phyloP scores from a whole-genome alignment of 2,888 invertebrate genomes.

The Ornithoptera alexandrae region DNA sequence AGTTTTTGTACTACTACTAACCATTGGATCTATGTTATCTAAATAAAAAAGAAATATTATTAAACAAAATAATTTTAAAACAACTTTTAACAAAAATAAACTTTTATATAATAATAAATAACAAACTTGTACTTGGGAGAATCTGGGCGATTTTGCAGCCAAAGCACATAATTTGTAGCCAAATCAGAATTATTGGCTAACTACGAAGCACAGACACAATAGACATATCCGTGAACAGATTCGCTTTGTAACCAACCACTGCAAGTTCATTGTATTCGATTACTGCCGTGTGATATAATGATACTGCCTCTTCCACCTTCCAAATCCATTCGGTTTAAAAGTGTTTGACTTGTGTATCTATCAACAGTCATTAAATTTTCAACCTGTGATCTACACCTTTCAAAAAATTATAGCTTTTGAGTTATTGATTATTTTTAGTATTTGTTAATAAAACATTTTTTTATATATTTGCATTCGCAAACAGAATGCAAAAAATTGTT shows the following conservation, averaged over 20 bases:
- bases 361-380: background rate
- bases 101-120: too few species aligned
- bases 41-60: too few species aligned
- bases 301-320: conserved; percentile 5
- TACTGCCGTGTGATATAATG: conserved; percentile 7
- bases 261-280: conserved; percentile 14
- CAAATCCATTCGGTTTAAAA: background rate
- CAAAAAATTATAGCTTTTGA: background rate
- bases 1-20: too few species aligned
- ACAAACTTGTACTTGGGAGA: too few species aligned
- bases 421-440: too few species aligned
- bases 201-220: conserved; percentile 14
- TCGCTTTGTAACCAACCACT: conserved; percentile 7
- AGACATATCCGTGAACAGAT: conserved; percentile 24
- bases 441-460: too few species aligned
- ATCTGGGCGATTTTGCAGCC: conserved; percentile 6
- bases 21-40: too few species aligned
- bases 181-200: conserved; percentile 23
- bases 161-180: conserved; percentile 14
- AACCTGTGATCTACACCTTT: background rate
- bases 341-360: background rate
- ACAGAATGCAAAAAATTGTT: background rate
- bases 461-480: background rate
- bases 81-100: too few species aligned
- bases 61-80: too few species aligned